Percentiles rank a stretch among this genome's conserved stretches.
Evolutionary conservation across 1,140 invertebrate genomes (phyloP).

Genomic region (Eumeta japonica): DNA sequence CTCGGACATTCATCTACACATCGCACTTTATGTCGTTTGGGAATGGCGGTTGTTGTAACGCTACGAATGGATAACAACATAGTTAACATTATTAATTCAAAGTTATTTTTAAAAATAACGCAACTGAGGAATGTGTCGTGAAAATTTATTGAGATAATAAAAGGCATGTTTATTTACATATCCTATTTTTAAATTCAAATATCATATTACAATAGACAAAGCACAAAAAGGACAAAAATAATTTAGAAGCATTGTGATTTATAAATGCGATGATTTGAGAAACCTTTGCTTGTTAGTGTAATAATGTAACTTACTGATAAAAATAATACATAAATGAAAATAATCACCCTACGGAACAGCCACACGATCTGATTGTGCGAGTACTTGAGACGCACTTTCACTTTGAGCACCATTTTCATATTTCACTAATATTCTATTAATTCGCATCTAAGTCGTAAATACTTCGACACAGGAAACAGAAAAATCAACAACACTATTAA

Average conservation of each 20-base stretch:
- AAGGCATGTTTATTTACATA: no score
- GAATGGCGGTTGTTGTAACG: no score
- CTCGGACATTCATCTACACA: no score
- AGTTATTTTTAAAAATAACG: no score
- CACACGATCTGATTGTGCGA: conserved; percentile 49
- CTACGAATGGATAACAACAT: no score
- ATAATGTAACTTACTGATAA: conserved; percentile 1
- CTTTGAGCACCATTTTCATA: conserved; percentile 50
- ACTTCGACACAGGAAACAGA: conserved; percentile 48
- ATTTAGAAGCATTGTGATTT: conserved; percentile 31
- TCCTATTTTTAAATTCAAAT: no score
- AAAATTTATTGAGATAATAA: no score
- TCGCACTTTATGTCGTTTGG: no score
- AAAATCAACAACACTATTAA: conserved; percentile 39
- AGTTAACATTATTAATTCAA: no score
- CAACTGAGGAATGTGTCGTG: no score
- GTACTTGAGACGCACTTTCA: conserved; percentile 51
- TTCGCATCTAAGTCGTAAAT: conserved; percentile 14
- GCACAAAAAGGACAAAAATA: conserved; percentile 5
- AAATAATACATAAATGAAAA: neutral
- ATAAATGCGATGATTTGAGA: conserved; percentile 4
- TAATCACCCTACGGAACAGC: conserved; percentile 50
- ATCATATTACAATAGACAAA: no score
- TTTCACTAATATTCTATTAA: conserved; percentile 14
- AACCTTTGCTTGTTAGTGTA: neutral